phyloP scores from a whole-genome alignment of 2,888 invertebrate species.

The Drosophila neoperkinsi region DNA sequence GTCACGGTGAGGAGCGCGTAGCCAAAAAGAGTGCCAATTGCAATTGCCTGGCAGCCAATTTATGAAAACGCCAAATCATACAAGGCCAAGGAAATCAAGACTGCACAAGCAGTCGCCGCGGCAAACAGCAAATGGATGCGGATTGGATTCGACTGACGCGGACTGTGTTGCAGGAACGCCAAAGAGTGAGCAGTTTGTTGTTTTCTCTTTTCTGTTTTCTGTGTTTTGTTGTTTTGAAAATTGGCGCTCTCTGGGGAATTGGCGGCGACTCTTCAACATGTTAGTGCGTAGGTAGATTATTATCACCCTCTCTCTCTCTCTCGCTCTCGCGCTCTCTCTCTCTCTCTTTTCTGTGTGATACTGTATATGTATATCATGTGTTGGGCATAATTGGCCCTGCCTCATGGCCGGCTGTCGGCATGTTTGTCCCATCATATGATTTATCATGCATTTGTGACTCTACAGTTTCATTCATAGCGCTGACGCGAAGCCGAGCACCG shows the following conservation, averaged over 20 bases:
- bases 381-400: conserved; percentile 60
- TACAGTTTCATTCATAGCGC: conserved; percentile 69
- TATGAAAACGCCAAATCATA: conserved; percentile 78
- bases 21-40: conserved; percentile 81
- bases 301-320: not conserved
- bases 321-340: not conserved
- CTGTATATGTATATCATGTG: conserved; percentile 30
- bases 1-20: conserved; percentile 65
- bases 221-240: conserved; percentile 42
- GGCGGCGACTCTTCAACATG: conserved; percentile 39
- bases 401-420: conserved; percentile 76
- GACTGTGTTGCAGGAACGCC: conserved; percentile 47
- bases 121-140: not conserved
- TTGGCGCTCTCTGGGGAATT: conserved; percentile 67
- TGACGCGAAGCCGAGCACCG: not conserved
- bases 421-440: conserved; percentile 82
- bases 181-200: conserved; percentile 56
- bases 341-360: not conserved
- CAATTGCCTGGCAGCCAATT: conserved; percentile 81
- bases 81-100: conserved; percentile 77
- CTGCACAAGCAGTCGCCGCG: conserved; percentile 62
- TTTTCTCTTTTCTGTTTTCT: not conserved
- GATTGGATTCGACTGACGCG: not conserved
- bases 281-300: conserved; percentile 64
- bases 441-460: conserved; percentile 83